A percentile compares a stretch with the other conserved stretches of the same genome.
phyloP scores from a whole-genome alignment of 2,113 vertebrate genomes.

The Burhinus bistriatus region DNA sequence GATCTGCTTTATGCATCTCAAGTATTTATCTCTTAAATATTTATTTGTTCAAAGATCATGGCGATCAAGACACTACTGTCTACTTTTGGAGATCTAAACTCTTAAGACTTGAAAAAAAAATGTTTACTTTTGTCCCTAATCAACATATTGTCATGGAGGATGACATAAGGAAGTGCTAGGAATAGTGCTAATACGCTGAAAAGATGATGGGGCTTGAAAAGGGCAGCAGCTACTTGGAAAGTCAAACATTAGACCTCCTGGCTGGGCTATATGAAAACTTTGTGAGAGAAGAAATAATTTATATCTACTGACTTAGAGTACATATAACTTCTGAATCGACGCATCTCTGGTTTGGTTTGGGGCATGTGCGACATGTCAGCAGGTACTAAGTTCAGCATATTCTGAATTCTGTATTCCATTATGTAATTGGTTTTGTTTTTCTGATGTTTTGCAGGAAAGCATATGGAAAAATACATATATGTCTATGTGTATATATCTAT shows the following conservation, averaged over 20 bases:
- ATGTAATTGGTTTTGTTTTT: constrained; percentile 26
- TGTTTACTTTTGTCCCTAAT: background rate
- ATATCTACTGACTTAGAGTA: background rate
- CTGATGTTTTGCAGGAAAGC: constrained; percentile 58
- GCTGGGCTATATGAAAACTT: background rate
- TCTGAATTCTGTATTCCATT: background rate
- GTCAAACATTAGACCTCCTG: background rate
- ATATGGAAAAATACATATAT: constrained; percentile 43
- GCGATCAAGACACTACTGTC: background rate
- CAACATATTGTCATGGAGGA: background rate
- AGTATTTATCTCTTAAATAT: background rate
- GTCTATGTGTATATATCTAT: constrained; percentile 37
- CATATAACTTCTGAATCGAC: background rate
- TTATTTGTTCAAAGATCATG: background rate
- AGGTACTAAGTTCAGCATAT: background rate
- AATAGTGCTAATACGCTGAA: background rate
- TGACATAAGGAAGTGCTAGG: background rate
- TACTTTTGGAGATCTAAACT: background rate
- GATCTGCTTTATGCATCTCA: background rate
- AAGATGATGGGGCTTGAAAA: background rate
- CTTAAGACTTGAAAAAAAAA: background rate
- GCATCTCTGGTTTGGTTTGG: background rate
- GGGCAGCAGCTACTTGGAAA: background rate
- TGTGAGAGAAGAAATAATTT: background rate
- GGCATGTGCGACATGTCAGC: background rate